These are phyloP conservation scores for Globodera rostochiensis DNA, from an alignment of 1,140 invertebrate species.

Conservation along the genomic window DNA sequence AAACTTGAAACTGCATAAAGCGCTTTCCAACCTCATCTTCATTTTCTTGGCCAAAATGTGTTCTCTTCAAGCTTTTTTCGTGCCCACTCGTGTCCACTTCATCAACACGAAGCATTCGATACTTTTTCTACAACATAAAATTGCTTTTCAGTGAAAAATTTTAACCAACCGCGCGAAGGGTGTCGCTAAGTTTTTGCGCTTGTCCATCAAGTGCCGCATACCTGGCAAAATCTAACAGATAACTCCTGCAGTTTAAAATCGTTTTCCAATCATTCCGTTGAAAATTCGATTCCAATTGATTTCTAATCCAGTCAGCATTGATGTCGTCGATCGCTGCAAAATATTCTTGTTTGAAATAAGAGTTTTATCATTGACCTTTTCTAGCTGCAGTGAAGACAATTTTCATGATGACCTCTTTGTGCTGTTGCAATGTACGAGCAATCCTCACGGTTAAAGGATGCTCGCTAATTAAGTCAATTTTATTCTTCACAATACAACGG, in stretches of 20 bases:
- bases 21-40: neutral
- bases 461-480: constrained; percentile 5
- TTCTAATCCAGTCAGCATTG: neutral
- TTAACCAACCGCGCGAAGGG: neutral
- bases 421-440: neutral
- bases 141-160: neutral
- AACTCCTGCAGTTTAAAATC: neutral
- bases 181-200: neutral
- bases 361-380: neutral
- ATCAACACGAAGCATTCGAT: neutral
- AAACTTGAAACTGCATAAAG: no score
- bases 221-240: neutral
- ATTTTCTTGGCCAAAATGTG: neutral
- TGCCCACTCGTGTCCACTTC: neutral
- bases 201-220: neutral
- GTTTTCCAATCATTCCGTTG: neutral
- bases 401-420: neutral
- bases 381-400: neutral
- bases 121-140: neutral
- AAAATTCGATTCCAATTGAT: neutral
- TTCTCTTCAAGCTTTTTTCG: neutral
- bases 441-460: neutral
- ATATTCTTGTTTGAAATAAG: neutral
- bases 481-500: constrained; percentile 17
- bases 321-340: neutral